Evolutionary conservation across 2,113 vertebrate genomes (phyloP).

Genomic region (Aegithalos caudatus): DNA sequence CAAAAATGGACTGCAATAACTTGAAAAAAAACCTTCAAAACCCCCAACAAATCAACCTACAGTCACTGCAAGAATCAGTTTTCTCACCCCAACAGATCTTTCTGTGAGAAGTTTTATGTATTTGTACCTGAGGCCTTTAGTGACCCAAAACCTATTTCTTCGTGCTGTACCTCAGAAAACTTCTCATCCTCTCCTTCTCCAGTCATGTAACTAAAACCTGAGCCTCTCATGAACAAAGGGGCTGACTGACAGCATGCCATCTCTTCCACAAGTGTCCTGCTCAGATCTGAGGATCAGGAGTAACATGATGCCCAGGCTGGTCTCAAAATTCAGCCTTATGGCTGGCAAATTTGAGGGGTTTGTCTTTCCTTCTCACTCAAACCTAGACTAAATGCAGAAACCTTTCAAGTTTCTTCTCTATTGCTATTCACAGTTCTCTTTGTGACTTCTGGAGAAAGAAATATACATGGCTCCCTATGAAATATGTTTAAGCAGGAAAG

Average conservation of each 20-base stretch:
- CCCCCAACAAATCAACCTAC: background rate
- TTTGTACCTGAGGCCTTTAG: background rate
- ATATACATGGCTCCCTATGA: background rate
- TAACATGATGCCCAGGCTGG: background rate
- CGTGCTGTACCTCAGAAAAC: background rate
- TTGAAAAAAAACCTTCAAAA: background rate
- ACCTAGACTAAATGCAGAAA: background rate
- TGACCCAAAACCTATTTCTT: background rate
- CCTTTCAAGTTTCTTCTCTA: background rate
- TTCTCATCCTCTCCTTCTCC: background rate
- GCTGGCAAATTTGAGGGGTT: background rate
- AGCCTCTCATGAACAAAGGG: background rate
- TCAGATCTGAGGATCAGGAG: background rate
- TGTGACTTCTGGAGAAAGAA: background rate
- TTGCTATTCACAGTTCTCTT: background rate
- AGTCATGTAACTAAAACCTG: background rate
- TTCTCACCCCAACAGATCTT: background rate
- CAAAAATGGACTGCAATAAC: background rate
- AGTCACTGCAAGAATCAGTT: background rate
- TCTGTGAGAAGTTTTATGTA: constrained; percentile 11
- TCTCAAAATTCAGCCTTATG: background rate
- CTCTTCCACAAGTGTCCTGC: rapidly evolving
- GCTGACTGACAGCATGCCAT: background rate
- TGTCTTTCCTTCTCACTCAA: background rate
- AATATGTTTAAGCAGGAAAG: background rate